Evolutionary conservation across 2,888 invertebrate genomes (phyloP), one percentile per base, ranked within the genome.

Genomic region (Plebejus melissa): DNA sequence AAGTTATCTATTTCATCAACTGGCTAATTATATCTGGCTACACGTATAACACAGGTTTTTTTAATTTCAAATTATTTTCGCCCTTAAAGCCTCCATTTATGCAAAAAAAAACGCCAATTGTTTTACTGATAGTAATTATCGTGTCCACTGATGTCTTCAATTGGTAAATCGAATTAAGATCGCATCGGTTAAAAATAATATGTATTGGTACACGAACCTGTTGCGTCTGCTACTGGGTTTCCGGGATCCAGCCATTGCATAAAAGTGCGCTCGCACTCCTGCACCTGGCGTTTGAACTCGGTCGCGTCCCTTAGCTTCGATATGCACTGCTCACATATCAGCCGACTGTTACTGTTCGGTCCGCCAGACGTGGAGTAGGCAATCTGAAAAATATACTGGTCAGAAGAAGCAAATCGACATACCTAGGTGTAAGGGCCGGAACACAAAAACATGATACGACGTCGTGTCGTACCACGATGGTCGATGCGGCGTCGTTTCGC

Each of bases 321-420:
- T 79, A 93, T 93, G 79, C 93, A 93, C 0, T 89, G 86, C 81
- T 93, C 93, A 77, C 93, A 93, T 76, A 93, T 92, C 2, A 93
- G 82, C 1, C 93, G 86, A 41, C 90, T 93, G 78, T 91, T 89
- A 80, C 92, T 91, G 81, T 90, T 91, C 0, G 90, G 91, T 0
- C 91, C 93, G 0, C 88, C 86, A 0, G 90, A 86, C 75, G 88
- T 85, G 0, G 92, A 87, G 78, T 86, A 93, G 0, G 88, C 84
- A 57, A 93, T 90, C 93, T 93, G 83, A 0, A 74, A 38, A 74
- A 65, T 60, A 11, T 60, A n/a, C 7, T 60, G 28, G 22, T 5
- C 28, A 60, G 9, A 60, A 28, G 28, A 28, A 60, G n/a, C 58
- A 58, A 46, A 46, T 46, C 9, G 46, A 46, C 46, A 46, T 46